Conservation (phyloP, 1,140 invertebrate genomes). For the Orchestia grillus region DNA sequence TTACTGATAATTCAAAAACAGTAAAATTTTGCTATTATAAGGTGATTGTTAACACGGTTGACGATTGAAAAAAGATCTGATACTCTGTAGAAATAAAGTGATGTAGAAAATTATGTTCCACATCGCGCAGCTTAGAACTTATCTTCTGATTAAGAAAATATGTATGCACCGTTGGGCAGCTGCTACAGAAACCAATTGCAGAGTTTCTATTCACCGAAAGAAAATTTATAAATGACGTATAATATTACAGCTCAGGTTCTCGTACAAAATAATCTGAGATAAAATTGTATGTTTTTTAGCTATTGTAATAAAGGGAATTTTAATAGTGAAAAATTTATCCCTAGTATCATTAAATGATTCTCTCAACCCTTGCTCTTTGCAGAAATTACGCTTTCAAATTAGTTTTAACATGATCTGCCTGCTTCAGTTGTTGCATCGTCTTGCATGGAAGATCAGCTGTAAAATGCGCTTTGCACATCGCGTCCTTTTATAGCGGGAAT, state of each 20-base stretch:
- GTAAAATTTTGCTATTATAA: neutral
- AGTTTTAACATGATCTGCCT: neutral
- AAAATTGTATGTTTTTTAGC: neutral
- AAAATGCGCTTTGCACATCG: neutral
- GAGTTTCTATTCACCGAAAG: neutral
- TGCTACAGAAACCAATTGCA: neutral
- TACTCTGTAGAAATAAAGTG: neutral
- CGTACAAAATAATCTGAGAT: neutral
- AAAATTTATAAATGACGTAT: neutral
- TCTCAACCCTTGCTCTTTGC: neutral
- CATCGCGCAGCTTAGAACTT: neutral
- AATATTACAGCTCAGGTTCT: neutral
- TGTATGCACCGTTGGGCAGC: neutral
- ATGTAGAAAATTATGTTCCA: neutral
- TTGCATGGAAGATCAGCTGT: neutral
- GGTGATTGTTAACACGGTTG: neutral
- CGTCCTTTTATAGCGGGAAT: neutral
- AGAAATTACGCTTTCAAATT: neutral
- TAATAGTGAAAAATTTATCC: neutral
- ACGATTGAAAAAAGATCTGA: neutral
- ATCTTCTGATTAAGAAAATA: neutral
- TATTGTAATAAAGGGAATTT: neutral
- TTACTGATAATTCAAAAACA: neutral
- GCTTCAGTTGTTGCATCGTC: neutral
- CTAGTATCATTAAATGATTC: neutral